Evolutionary conservation across 2,888 invertebrate species (phyloP), one percentile per base, ranked within the genome.

Genomic region (Andrena camellia): DNA sequence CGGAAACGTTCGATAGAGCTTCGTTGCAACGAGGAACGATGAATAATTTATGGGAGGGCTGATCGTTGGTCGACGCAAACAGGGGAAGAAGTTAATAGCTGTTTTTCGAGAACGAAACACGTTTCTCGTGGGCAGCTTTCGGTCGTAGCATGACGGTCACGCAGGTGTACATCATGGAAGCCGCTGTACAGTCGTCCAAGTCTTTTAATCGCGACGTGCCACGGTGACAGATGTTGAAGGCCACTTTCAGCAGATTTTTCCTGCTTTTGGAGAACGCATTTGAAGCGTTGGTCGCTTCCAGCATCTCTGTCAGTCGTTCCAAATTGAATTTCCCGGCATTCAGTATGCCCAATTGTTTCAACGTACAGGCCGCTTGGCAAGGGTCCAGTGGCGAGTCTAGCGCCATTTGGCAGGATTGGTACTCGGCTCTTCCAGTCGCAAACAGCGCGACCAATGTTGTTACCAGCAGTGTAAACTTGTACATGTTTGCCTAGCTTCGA

Each of bases 311-410:
- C 48, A 29, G 31, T 1, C 31, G 31, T 20, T 67, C n/a, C 31
- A 20, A 2, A 31, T 52, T n/a, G 31, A 52, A 31, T 31, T 52
- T 31, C 17, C 31, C 26, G 31, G 6, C 31, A 31, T 26, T 67
- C 31, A 67, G 31, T 31, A 67, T n/a, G 52, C 31, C 50, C 52
- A 52, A 67, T 31, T 52, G 6, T 52, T 67, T 13, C 67, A 52
- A 33, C 52, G 31, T 31, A 0, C 67, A 52, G 7, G 52, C 48
- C 20, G 13, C 31, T 67, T 52, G 31, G 33, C 52, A 52, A 20
- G 52, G 31, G 10, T 63, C 63, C 20, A 63, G 42, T 13, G 63
- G 35, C 13, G 63, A 63, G 20, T 20, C 20, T 42, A 63, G 20
- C 20, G 23, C 13, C 42, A 63, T 4, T 2, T 42, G 13, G 63